Evolutionary conservation across 2,888 invertebrate genomes (phyloP), one percentile per base, ranked within the genome.

Genomic region (Dasysyrphus tricinctus): DNA sequence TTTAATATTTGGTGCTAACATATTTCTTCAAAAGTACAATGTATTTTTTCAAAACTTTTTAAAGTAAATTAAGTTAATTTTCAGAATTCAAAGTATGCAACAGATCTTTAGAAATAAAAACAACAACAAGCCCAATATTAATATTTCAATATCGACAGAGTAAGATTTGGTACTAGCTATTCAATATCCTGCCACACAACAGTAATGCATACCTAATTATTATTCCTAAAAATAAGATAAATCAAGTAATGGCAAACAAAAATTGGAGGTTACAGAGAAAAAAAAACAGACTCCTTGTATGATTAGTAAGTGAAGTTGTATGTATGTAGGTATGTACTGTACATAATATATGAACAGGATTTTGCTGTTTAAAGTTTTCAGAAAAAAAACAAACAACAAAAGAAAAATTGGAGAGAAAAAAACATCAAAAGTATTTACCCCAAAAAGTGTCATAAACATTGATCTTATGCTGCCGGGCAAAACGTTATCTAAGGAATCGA

Each of bases 401-500:
- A 78, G 24, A 11, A 65, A 57, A 32, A 37, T 56, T 39, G 12
- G n/a, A 29, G 2, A 47, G 56, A 67, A 34, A 59, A 16, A 34
- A 85, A 39, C 51, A 34, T 39, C 29, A 29, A 39, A 39, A 56
- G 37, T 88, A 80, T 90, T 93, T 94, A 94, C 94, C 94, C 91
- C 90, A 90, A 93, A 93, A 80, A 91, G 90, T 88, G 91, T 92
- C 88, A 90, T 91, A 51, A 94, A 65, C 89, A 93, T 93, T 80
- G 92, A 90, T 87, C 90, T 89, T 73, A 92, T 70, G 79, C 91
- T 90, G 39, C 80, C 34, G 84, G 95, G 94, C 89, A 95, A 91
- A 61, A 90, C 90, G 89, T 93, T 93, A 91, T 95, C 95, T 91
- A 94, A 90, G 75, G 93, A 92, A 90, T 95, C 94, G 89, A 95